Evolutionary conservation across 2,797 vertebrate species (phyloP), one percentile per base, ranked within the genome.

Genomic region (Thamnophis elegans): DNA sequence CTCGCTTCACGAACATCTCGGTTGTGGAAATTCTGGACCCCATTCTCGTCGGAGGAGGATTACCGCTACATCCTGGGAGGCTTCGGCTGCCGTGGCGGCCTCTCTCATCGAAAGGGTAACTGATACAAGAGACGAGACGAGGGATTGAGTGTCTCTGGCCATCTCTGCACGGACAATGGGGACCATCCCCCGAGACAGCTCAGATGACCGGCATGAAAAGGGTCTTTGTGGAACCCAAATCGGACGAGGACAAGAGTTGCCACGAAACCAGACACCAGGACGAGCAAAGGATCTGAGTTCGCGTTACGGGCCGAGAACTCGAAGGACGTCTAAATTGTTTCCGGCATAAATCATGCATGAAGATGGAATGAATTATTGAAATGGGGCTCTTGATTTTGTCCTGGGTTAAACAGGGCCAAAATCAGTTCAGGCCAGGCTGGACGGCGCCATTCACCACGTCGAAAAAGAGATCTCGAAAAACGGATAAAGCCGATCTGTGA

Each of bases 191-290:
- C 18, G 55, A 32, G n/a, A 1, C 89, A 0, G 13, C 92, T 93
- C 85, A 1, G 89, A 56, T 97, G 91, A 94, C 95, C 1, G 36
- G 16, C 42, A 6, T 90, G 95, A 87, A 85, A 96, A 94, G 92
- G 92, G 92, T 13, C 93, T 92, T 95, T 96, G 96, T 97, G 68
- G 2, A 2, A 2, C 36, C 1, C 26, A 93, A 95, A 86, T 86
- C 42, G 0, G 47, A 62, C 36, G 47, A 96, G 93, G 96, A 96
- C 95, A 22, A 22, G 8, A 55, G 20, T 0, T 18, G 91, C 92
- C 5, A 22, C 28, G 96, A 96, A 97, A 96, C 91, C 95, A 11
- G 95, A 96, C 58, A 87, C 95, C 1, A 0, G 0, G 93, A 42
- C 1, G 60, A 90, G n/a, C 20, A 6, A 22, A 22, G 22, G 0